Evolutionary conservation across 2,888 invertebrate species (phyloP), one percentile per base, ranked within the genome.

Genomic region (Acronicta aceris): DNA sequence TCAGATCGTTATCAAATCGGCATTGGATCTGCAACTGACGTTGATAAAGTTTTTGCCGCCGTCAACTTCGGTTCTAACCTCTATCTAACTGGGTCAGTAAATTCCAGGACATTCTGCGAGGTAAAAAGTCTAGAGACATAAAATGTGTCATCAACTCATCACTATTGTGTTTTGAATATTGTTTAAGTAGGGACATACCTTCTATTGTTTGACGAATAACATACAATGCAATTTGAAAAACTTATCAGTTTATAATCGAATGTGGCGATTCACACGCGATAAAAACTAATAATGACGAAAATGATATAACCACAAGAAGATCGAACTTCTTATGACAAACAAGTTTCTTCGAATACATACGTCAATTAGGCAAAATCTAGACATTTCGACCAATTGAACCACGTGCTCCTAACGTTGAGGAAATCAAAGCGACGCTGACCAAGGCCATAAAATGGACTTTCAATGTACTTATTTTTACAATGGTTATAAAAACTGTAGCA

Each of bases 1-100:
- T 3, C 25, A 42, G 55, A 66, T 55, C 64, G 61, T 51, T 56
- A 62, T 64, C 65, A 77, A 70, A 66, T 49, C 50, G 59, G 9
- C 41, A 50, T 48, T 15, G 46, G 38, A 48, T 8, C 61, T 74
- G 74, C 36, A 21, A 38, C 48, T 69, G 75, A 75, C 78, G 59
- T 74, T 76, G 73, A 61, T 49, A 60, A 70, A 70, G 46, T 74
- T 77, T 64, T 62, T 65, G 54, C 50, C 21, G 13, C 16, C 33
- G 27, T 40, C 46, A 59, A 59, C 51, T 54, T 53, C 16, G 46
- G 52, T 49, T 46, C 25, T 50, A 58, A 58, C 62, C 59, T 51
- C 56, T 60, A 76, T 63, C 48, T 41, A 54, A 58, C 36, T 21
- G 46, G 47, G 36, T 21, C 27, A 46, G 45, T 66, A 58, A 58